Base-by-base conservation (phyloP, 2,797 vertebrate species). In the Psittacula derbiana region DNA sequence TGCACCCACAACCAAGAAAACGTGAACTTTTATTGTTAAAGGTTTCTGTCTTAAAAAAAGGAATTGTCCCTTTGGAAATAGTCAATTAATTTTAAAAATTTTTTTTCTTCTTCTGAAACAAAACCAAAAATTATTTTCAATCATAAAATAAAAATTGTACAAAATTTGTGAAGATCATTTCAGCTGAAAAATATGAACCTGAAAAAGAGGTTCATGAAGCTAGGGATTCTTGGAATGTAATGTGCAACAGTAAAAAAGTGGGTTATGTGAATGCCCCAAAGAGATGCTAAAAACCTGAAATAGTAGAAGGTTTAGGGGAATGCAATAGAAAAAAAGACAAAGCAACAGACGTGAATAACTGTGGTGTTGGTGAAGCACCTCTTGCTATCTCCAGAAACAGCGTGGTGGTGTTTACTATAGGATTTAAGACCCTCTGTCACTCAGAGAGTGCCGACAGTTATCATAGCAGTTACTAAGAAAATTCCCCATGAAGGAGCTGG, bases 271-370 rank as follows among this genome's bases (percentile, higher is more conserved):
- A 78, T 0, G 1, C 3, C 2, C 0, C 15, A 8, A 53, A 74
- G 10, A 75, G 27, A 40, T 9, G 2, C 1, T 65, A n/a, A 92
- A 92, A 81, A 7, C 3, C 8, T 73, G 21, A 76, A 86, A 79
- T 5, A 69, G 23, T 20, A 64, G 43, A 74, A 80, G 7, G 4
- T 38, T 90, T 81, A 84, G 18, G 73, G 33, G 23, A 55, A 61
- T 25, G 13, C 3, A 43, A 20, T 15, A 5, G 5, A 3, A 1
- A 4, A 12, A 10, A 10, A 65, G 27, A 5, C 23, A 36, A 58
- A 15, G 3, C 38, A 28, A 23, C 80, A 73, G 31, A 16, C 5
- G 21, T 80, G 19, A 90, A 31, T 61, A 85, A 61, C 25, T 72
- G 40, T 44, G 1, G 2, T 72, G 43, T 17, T 60, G 38, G 11